Conservation (phyloP, 2,113 vertebrate genomes). For the Tylochromis polylepis region DNA sequence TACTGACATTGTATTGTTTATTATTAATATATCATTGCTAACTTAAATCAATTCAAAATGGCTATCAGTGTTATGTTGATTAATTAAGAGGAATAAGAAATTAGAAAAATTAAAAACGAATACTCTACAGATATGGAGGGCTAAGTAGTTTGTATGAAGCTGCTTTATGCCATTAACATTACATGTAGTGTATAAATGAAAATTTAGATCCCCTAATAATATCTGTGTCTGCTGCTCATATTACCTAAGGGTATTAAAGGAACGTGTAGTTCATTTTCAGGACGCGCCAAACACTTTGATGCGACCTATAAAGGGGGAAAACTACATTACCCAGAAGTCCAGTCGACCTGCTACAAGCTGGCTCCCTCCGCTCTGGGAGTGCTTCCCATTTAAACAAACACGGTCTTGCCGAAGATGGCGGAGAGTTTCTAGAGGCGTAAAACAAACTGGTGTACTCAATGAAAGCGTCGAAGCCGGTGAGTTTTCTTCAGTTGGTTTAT, state of each 20-base stretch:
- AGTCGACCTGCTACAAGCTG: conserved; percentile 50
- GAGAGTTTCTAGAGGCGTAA: conserved; percentile 75
- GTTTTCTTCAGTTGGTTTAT: conserved; percentile 23
- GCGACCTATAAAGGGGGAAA: too few species aligned
- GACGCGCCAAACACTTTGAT: background rate
- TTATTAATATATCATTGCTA: background rate
- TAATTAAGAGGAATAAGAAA: background rate
- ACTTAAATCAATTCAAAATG: background rate
- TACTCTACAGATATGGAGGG: background rate
- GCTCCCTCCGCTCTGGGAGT: conserved; percentile 77
- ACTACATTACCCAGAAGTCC: conserved; percentile 73
- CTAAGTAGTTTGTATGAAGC: conserved; percentile 2
- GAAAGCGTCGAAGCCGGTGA: conserved; percentile 73
- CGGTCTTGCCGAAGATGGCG: conserved; percentile 80
- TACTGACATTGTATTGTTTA: background rate
- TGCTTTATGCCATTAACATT: conserved; percentile 10
- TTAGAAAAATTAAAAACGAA: background rate
- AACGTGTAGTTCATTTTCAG: conserved; percentile 64
- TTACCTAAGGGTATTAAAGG: conserved; percentile 54
- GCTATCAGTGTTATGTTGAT: background rate
- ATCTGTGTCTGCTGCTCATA: conserved; percentile 59
- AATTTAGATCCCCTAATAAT: conserved; percentile 60
- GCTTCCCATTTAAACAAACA: conserved; percentile 87
- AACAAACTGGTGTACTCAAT: conserved; percentile 71
- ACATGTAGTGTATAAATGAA: conserved; percentile 61